phyloP scores from a whole-genome alignment of 1,140 invertebrate species.

The Atta cephalotes region DNA sequence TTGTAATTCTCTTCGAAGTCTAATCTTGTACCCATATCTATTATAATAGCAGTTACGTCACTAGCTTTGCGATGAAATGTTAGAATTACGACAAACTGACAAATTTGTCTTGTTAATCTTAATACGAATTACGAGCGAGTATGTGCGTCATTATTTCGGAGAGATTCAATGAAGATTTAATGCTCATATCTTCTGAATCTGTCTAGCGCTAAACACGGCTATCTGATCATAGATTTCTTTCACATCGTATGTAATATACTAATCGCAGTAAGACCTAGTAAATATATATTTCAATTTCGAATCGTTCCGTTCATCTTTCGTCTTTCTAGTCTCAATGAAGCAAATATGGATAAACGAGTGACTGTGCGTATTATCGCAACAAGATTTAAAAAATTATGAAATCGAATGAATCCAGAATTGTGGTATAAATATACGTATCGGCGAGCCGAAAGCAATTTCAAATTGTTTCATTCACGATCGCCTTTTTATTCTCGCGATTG shows the following conservation, averaged over 20 bases:
- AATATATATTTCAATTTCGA: not conserved
- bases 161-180: slow-evolving; percentile 20
- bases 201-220: not conserved
- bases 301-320: slow-evolving; percentile 5
- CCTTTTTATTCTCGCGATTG: slow-evolving; percentile 26
- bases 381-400: slow-evolving; percentile 13
- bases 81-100: not conserved
- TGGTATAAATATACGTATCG: not conserved
- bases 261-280: slow-evolving; percentile 5
- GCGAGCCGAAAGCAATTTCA: not conserved
- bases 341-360: slow-evolving; percentile 28
- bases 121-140: not conserved
- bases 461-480: slow-evolving; percentile 9
- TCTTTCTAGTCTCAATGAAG: slow-evolving; percentile 35
- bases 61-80: not conserved
- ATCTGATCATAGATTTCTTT: slow-evolving; percentile 31
- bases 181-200: slow-evolving; percentile 11
- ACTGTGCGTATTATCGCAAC: not conserved
- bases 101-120: not conserved
- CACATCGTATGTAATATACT: not conserved
- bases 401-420: slow-evolving; percentile 21
- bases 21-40: not conserved
- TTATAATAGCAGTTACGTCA: not conserved
- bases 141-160: not conserved
- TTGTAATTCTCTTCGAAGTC: not conserved